A percentile compares a stretch with the other conserved stretches of the same genome.
Conservation (phyloP, 2,113 vertebrate genomes). For the Atrichornis clamosus region DNA sequence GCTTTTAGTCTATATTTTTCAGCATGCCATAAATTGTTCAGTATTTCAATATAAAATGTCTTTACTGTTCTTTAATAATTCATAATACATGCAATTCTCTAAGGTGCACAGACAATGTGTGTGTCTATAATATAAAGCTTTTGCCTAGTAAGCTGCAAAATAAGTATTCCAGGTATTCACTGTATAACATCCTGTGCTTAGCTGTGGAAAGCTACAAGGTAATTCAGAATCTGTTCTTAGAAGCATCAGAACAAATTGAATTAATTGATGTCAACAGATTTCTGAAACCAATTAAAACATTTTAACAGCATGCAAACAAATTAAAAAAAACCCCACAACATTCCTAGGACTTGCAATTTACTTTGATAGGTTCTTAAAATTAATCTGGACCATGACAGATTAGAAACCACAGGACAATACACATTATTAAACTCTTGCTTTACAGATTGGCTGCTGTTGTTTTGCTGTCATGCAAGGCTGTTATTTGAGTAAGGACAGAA, state of each 20-base stretch:
- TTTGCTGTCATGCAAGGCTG: constrained; percentile 30
- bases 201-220: neutral
- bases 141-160: neutral
- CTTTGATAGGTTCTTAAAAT: constrained; percentile 27
- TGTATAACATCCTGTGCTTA: neutral
- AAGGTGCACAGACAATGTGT: neutral
- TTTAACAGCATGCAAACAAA: neutral
- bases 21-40: neutral
- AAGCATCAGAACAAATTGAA: neutral
- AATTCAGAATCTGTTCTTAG: constrained; percentile 11
- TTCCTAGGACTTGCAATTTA: constrained; percentile 27
- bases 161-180: neutral
- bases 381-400: constrained; percentile 9
- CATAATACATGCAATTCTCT: neutral
- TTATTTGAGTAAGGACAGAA: constrained; percentile 37
- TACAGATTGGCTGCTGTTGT: neutral
- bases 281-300: constrained; percentile 24
- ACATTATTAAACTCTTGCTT: constrained; percentile 8
- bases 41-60: neutral
- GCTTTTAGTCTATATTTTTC: neutral
- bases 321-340: neutral
- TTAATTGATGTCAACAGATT: constrained; percentile 15
- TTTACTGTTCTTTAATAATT: neutral
- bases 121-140: neutral
- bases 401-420: constrained; percentile 24